Conservation (phyloP, 1,140 invertebrate genomes). For the Brachionus angularis region DNA sequence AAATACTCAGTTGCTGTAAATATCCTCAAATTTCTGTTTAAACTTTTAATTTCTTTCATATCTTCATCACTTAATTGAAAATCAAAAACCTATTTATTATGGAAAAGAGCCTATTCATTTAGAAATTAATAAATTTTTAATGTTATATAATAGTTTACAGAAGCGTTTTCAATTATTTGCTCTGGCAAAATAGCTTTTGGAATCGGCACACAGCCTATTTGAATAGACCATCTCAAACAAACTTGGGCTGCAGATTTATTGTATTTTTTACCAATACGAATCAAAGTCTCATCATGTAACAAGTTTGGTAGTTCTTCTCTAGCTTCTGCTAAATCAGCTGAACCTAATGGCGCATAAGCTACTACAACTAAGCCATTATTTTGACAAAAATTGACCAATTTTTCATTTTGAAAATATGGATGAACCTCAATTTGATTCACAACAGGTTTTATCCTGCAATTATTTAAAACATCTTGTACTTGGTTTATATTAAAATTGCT, state of each 20-base stretch:
- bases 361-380: constrained; percentile 49
- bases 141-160: too few relatives aligned
- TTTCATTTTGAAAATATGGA: constrained; percentile 55
- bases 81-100: too few relatives aligned
- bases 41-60: not conserved
- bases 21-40: not conserved
- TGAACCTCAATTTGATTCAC: constrained; percentile 59
- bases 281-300: not conserved
- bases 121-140: too few relatives aligned
- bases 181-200: not conserved
- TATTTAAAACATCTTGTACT: constrained; percentile 51
- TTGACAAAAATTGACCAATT: constrained; percentile 47
- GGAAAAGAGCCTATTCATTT: too few relatives aligned
- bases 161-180: not conserved
- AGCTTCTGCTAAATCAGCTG: not conserved
- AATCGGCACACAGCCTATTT: not conserved
- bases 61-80: not conserved
- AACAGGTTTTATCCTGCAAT: constrained; percentile 51
- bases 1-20: too few relatives aligned
- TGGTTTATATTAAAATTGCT: constrained; percentile 55
- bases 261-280: not conserved
- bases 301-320: not conserved
- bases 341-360: not conserved
- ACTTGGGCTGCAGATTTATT: not conserved
- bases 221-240: not conserved